Conservation (phyloP, 2,888 invertebrate genomes). For the Ophioninae sp. region DNA sequence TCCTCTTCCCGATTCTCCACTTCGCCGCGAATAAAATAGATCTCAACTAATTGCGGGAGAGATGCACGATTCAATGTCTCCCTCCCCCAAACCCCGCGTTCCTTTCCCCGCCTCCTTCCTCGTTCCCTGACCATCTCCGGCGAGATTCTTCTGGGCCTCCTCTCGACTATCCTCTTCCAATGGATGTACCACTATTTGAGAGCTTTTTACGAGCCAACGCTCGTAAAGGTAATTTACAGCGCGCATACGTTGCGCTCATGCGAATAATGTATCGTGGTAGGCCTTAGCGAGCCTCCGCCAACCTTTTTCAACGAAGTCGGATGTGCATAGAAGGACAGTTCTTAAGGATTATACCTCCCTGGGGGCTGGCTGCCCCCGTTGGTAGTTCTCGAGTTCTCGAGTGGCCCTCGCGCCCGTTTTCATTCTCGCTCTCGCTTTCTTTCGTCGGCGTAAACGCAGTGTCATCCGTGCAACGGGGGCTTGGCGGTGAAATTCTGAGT, state of each 20-base stretch:
- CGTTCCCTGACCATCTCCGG: no score
- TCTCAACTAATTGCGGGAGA: slow-evolving; percentile 80
- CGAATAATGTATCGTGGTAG: not conserved
- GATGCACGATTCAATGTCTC: slow-evolving; percentile 79
- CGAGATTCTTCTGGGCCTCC: not conserved
- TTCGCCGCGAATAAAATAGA: slow-evolving; percentile 77
- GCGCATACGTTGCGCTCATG: slow-evolving; percentile 25
- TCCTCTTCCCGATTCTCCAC: not conserved
- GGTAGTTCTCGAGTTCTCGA: no score
- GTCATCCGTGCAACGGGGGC: no score
- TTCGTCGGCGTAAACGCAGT: no score
- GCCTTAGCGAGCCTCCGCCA: no score
- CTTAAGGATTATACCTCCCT: no score
- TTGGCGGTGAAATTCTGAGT: no score
- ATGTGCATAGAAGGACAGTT: no score
- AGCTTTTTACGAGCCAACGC: slow-evolving; percentile 27
- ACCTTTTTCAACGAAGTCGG: no score
- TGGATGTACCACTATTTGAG: slow-evolving; percentile 7
- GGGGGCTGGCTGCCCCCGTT: no score
- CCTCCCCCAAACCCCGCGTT: slow-evolving; percentile 65
- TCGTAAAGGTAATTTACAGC: slow-evolving; percentile 30
- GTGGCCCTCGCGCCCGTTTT: no score
- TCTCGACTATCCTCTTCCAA: slow-evolving; percentile 5
- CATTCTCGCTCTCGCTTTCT: no score
- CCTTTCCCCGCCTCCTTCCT: not conserved